Evolutionary conservation across 2,797 vertebrate species (phyloP).

Genomic region (Gallinago solitaria): DNA sequence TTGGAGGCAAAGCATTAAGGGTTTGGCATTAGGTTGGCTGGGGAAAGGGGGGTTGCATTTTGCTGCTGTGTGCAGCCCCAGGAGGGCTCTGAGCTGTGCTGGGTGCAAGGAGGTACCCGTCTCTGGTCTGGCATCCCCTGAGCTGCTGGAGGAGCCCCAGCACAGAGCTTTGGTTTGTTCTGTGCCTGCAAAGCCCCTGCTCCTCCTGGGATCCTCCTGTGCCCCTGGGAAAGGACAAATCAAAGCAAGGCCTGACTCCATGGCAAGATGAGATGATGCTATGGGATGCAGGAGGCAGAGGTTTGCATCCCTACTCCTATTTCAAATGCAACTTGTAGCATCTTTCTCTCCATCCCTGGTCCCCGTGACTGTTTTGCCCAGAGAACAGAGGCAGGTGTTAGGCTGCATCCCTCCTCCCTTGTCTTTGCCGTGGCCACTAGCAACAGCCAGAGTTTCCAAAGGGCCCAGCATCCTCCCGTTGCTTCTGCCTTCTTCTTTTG

Average conservation of each 20-base stretch:
- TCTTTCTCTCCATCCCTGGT: background rate
- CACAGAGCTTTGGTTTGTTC: background rate
- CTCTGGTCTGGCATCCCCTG: background rate
- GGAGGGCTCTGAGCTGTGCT: background rate
- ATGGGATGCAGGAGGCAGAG: background rate
- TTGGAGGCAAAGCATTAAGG: background rate
- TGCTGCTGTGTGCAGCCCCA: background rate
- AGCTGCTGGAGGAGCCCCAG: background rate
- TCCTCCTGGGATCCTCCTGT: background rate
- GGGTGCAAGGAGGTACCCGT: background rate
- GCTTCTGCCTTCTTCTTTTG: background rate
- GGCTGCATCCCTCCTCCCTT: background rate
- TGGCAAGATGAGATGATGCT: background rate
- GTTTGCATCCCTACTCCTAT: background rate
- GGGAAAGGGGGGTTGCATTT: accelerated
- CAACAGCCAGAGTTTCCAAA: background rate
- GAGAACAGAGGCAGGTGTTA: too few species aligned
- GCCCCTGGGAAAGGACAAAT: background rate
- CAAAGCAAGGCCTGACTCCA: too few species aligned
- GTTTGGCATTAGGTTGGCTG: background rate
- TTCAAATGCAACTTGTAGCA: background rate
- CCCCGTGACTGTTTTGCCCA: accelerated
- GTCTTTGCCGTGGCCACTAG: accelerated
- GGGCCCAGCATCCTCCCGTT: background rate
- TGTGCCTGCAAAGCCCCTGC: background rate